These are phyloP conservation scores for Oceanites oceanicus DNA, from an alignment of 2,113 vertebrate genomes.

Conservation along the genomic window DNA sequence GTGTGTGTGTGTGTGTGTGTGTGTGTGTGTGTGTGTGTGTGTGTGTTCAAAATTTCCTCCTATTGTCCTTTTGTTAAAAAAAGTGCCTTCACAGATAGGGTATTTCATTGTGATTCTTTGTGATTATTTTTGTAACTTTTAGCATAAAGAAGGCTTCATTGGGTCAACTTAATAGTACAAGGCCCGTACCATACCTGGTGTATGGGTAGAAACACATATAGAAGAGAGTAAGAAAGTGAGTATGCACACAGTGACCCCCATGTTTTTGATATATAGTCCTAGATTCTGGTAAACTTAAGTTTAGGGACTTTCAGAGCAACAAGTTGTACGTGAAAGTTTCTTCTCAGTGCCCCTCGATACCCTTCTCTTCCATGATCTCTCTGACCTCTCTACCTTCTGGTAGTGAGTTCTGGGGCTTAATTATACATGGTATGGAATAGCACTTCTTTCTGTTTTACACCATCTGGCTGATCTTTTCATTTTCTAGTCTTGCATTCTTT, in stretches of 20 bases:
- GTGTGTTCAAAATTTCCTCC: neutral
- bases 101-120: neutral
- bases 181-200: neutral
- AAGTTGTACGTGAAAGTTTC: neutral
- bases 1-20: neutral
- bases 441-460: neutral
- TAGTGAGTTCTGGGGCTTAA: neutral
- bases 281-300: neutral
- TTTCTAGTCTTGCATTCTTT: neutral
- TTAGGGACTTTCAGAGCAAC: neutral
- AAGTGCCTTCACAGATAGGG: accelerated
- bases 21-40: neutral
- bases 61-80: neutral
- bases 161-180: neutral
- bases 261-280: neutral
- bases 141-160: neutral
- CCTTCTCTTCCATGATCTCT: neutral
- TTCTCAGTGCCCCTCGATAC: neutral
- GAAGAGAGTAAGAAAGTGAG: neutral
- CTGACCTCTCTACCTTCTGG: neutral
- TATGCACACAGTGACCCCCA: neutral
- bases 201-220: neutral
- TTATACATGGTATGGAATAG: neutral
- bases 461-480: neutral
- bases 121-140: neutral